Base-by-base conservation (phyloP, 2,797 vertebrate species). In the Schizopygopsis malacanthus region DNA sequence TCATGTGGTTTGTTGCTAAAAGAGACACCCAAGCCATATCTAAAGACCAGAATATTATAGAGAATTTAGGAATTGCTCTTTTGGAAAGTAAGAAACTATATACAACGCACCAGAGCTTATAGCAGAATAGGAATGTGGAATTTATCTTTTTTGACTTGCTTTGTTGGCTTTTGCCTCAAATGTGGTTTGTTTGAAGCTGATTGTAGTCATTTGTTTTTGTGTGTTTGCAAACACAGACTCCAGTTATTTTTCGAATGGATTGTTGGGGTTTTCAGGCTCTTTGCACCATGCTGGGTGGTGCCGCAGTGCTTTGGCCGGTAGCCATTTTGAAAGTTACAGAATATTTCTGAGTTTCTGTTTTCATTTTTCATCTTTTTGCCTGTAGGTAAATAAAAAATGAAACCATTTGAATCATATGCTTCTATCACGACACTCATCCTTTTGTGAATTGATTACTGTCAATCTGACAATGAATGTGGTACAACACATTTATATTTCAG, bases 141-240 rank as follows among this genome's bases (percentile, higher is more conserved):
- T 67, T 79, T 28, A 28, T 67, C 7, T 41, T 50, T 69, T 69
- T 59, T 63, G 52, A 20, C 18, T 25, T 56, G 18, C 6, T 22
- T 10, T 81, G 70, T 87, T 69, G 39, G 76, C 50, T 75, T 22
- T 67, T 2, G 18, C 47, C 25, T 67, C 28, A 67, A 67, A 67
- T 67, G 63, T 1, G 28, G 63, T 67, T 67, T 67, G 63, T 70
- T 47, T 76, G 79, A 50, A 37, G 33, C 43, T 52, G n/a, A 28
- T 61, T 84, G 39, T 65, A 37, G 13, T 59, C 12, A 41, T 65
- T 70, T 67, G 37, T 65, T 45, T 69, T 47, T 56, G 47, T 59
- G 39, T 81, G 79, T 85, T 80, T 80, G 71, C 63, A 80, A 73
- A 72, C 54, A 71, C 41, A 22, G 33, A 52, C 69, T 28, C 25